Evolutionary conservation across 1,140 invertebrate genomes (phyloP), one percentile per base, ranked within the genome.

Genomic region (Pemphigus obesinymphae): DNA sequence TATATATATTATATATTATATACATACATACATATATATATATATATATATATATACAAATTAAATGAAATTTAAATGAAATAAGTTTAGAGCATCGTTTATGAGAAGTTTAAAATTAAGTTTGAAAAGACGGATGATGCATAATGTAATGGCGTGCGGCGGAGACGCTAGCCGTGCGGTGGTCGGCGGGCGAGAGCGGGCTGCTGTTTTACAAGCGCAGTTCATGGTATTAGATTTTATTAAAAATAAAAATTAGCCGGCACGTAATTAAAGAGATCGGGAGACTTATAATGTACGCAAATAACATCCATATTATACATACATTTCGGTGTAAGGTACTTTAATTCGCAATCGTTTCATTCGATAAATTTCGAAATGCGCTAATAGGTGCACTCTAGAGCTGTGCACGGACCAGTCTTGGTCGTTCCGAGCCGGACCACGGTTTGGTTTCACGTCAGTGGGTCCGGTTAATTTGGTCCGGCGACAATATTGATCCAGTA

Each of bases 11-110:
- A n/a, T n/a, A n/a, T n/a, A n/a, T n/a, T n/a, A n/a, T n/a, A n/a
- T n/a, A n/a, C n/a, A n/a, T n/a, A n/a, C n/a, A n/a, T n/a, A n/a
- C n/a, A n/a, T n/a, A 68, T 68, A 40, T 43, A 43, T 70, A 70
- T 70, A 70, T 70, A 29, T 37, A 50, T 73, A 34, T 76, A 34
- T 58, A 17, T 40, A 61, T 63, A 80, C 53, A 80, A 80, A 80
- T 80, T 80, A 80, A 80, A 80, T 80, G 76, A 80, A 80, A 80
- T 80, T 80, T 80, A 80, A 80, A 80, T 80, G 76, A 80, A 80
- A 80, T 80, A 80, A 80, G 76, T 80, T 80, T 80, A 80, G 76
- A 80, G 76, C 50, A 80, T 80, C 76, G 76, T 80, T 80, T 80
- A 80, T 80, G 76, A 80, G 76, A 80, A 80, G 76, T 80, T 80